Conservation (phyloP, 2,888 invertebrate genomes). For the Netelia fuscicornis region DNA sequence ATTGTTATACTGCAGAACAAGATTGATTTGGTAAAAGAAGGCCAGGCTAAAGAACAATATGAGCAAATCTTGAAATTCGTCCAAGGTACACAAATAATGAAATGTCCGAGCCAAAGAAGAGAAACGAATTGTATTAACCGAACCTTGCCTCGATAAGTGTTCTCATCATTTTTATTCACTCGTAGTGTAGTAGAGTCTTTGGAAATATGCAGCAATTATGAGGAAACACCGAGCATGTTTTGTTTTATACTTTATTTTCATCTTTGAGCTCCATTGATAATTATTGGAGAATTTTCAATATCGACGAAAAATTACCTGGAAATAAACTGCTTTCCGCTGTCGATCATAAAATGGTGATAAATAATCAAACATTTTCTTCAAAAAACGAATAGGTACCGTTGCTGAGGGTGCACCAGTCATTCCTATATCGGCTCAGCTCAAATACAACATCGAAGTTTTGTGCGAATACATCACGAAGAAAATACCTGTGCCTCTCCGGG, state of each 20-base stretch:
- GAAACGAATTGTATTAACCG: neutral
- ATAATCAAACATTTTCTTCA: neutral
- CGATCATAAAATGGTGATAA: neutral
- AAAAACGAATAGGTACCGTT: conserved; percentile 89
- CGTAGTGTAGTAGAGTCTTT: too few relatives aligned
- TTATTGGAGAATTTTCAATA: neutral
- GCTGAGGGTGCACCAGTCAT: conserved; percentile 99
- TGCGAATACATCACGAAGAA: conserved; percentile 99
- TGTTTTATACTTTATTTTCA: neutral
- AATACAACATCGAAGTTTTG: conserved; percentile 99
- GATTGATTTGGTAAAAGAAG: conserved; percentile 99
- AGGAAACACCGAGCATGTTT: too few relatives aligned
- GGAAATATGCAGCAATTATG: too few relatives aligned
- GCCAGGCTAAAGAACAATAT: conserved; percentile 99
- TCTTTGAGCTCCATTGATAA: neutral
- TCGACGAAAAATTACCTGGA: too few relatives aligned
- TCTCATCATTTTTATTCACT: neutral
- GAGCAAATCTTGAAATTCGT: conserved; percentile 99
- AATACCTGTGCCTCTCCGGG: conserved; percentile 97
- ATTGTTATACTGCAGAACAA: conserved; percentile 99
- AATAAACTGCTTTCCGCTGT: neutral
- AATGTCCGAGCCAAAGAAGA: neutral
- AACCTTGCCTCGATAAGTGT: neutral
- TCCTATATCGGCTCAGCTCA: conserved; percentile 99
- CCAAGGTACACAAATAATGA: conserved; percentile 87